phyloP scores from a whole-genome alignment of 2,797 vertebrate species.

The Acrossocheilus fasciatus region DNA sequence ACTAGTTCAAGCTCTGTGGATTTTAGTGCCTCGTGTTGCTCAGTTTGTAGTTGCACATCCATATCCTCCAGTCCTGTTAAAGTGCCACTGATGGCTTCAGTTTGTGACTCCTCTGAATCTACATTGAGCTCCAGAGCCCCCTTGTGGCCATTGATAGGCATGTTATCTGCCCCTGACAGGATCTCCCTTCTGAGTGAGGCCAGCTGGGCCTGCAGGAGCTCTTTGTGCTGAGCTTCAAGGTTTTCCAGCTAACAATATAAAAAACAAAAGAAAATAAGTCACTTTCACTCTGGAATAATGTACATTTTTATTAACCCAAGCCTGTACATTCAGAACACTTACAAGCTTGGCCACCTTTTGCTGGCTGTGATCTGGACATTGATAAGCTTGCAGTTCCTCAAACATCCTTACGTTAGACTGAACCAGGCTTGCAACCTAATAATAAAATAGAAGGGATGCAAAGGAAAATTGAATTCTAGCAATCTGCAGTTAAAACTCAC shows the following conservation, averaged over 20 bases:
- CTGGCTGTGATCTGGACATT: constrained; percentile 59
- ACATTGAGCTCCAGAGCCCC: constrained; percentile 49
- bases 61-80: constrained; percentile 55
- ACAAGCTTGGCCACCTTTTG: constrained; percentile 67
- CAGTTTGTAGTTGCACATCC: constrained; percentile 56
- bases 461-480: neutral
- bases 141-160: constrained; percentile 55
- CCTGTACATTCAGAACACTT: constrained; percentile 33
- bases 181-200: constrained; percentile 60
- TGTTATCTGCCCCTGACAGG: constrained; percentile 35
- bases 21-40: constrained; percentile 43
- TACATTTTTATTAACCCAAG: neutral
- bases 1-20: constrained; percentile 34
- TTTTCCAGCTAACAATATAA: constrained; percentile 56
- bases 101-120: constrained; percentile 32
- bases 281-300: neutral
- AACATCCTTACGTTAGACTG: constrained; percentile 63
- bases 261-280: neutral
- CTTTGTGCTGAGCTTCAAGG: constrained; percentile 59
- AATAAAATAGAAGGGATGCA: neutral
- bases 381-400: constrained; percentile 64
- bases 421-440: constrained; percentile 60
- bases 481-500: too few species aligned
- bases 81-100: constrained; percentile 27
- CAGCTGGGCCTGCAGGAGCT: constrained; percentile 62